Conservation (phyloP, 1,140 invertebrate species). For the Neotoxoptera formosana region DNA sequence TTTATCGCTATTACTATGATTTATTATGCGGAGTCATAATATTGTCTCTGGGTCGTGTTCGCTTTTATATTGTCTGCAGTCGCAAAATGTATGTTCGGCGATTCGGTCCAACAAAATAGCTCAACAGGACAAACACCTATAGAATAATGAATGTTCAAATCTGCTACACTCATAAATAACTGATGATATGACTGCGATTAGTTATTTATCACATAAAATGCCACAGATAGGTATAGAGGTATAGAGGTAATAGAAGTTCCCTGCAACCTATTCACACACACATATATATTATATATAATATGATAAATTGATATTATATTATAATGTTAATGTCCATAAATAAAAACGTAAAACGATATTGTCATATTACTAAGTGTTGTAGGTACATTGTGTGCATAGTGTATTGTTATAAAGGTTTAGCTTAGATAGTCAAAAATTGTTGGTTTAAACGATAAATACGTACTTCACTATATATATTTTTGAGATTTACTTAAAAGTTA, state of each 20-base stretch:
- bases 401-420: background rate
- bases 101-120: constrained; percentile 43
- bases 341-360: background rate
- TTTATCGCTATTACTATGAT: constrained; percentile 51
- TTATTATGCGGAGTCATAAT: constrained; percentile 54
- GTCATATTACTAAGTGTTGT: background rate
- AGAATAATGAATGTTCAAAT: constrained; percentile 21
- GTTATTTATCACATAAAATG: constrained; percentile 18
- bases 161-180: background rate
- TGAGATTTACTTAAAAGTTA: background rate
- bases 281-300: background rate
- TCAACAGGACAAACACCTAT: constrained; percentile 37
- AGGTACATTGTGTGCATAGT: background rate
- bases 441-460: background rate
- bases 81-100: constrained; percentile 25
- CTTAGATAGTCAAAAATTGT: background rate
- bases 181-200: background rate
- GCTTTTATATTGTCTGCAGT: constrained; percentile 47
- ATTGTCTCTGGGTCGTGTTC: constrained; percentile 42
- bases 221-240: no score
- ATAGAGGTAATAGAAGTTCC: no score
- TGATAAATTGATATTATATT: background rate
- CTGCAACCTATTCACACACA: background rate
- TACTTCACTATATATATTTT: background rate
- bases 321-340: background rate